These are phyloP conservation scores for Pammene aurita DNA, from an alignment of 2,888 invertebrate genomes.

Conservation along the genomic window DNA sequence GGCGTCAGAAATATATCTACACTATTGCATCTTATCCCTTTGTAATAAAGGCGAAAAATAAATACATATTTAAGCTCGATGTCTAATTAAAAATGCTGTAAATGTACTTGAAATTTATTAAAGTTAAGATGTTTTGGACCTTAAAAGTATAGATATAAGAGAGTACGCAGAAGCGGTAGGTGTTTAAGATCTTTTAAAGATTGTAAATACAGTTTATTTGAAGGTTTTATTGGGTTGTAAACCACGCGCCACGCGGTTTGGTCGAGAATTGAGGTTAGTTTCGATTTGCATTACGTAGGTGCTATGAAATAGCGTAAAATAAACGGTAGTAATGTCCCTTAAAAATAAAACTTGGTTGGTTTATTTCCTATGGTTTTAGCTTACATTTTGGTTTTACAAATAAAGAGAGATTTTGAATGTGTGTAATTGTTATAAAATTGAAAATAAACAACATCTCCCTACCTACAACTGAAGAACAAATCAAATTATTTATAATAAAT, in stretches of 20 bases:
- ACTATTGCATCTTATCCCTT: not conserved
- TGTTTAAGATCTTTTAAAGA: not conserved
- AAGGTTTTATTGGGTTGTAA: conserved; percentile 27
- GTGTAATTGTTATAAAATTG: too few species aligned
- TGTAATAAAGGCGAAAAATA: not conserved
- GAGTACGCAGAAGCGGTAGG: not conserved
- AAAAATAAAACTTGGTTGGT: too few species aligned
- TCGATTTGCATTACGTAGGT: not conserved
- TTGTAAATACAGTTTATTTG: conserved; percentile 14
- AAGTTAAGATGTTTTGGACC: not conserved
- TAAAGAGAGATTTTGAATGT: too few species aligned
- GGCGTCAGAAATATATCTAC: not conserved
- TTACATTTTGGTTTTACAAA: too few species aligned
- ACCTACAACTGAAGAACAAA: too few species aligned
- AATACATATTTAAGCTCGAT: not conserved
- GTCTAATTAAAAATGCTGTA: conserved; percentile 7
- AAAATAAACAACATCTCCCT: too few species aligned
- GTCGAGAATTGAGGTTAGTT: conserved; percentile 10
- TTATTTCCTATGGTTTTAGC: too few species aligned
- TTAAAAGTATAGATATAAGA: not conserved
- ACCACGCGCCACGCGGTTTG: not conserved
- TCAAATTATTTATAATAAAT: too few species aligned
- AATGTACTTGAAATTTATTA: not conserved
- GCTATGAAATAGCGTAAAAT: too few species aligned
- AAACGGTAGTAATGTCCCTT: too few species aligned